Percentiles rank a stretch among this genome's conserved stretches.
These are phyloP conservation scores for Macrochelys suwanniensis DNA, from an alignment of 2,797 vertebrate genomes.

Conservation along the genomic window DNA sequence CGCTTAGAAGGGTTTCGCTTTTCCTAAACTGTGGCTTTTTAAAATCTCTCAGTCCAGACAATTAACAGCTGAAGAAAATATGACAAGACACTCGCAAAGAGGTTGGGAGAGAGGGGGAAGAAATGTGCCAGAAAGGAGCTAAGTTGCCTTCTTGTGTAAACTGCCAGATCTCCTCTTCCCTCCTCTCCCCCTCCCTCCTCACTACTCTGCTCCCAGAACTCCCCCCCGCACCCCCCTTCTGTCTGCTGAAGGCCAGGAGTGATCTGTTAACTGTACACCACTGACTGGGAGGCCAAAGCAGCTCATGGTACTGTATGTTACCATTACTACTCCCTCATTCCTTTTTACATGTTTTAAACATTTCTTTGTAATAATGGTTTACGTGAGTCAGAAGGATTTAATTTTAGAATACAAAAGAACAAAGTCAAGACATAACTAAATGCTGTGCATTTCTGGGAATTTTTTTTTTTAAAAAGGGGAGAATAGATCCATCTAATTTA, in stretches of 20 bases:
- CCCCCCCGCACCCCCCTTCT: background rate
- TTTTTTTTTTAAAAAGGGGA: slow-evolving; percentile 29
- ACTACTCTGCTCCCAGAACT: slow-evolving; percentile 51
- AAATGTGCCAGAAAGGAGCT: slow-evolving; percentile 80
- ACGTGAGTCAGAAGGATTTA: slow-evolving; percentile 72
- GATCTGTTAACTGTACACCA: slow-evolving; percentile 86
- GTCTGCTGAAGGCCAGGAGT: slow-evolving; percentile 85
- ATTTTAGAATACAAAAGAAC: slow-evolving; percentile 64
- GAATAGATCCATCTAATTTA: slow-evolving; percentile 48
- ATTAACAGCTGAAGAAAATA: slow-evolving; percentile 92
- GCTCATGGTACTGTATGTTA: slow-evolving; percentile 98
- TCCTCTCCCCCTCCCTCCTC: slow-evolving; percentile 35
- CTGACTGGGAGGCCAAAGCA: slow-evolving; percentile 87
- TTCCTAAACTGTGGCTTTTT: slow-evolving; percentile 89
- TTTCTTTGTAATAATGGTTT: slow-evolving; percentile 76
- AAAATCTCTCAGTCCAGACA: slow-evolving; percentile 88
- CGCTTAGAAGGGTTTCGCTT: slow-evolving; percentile 93
- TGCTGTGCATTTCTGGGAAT: background rate
- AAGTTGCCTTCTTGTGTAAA: slow-evolving; percentile 79
- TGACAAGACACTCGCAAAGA: slow-evolving; percentile 89
- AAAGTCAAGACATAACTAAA: slow-evolving; percentile 54
- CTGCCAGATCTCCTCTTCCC: slow-evolving; percentile 63
- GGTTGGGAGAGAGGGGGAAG: slow-evolving; percentile 80
- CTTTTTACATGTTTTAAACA: slow-evolving; percentile 78
- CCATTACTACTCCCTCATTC: slow-evolving; percentile 95